Percentiles rank a stretch among this genome's conserved stretches.
These are phyloP conservation scores for Rhodeus uyekii DNA, from an alignment of 2,797 vertebrate species.

Conservation along the genomic window DNA sequence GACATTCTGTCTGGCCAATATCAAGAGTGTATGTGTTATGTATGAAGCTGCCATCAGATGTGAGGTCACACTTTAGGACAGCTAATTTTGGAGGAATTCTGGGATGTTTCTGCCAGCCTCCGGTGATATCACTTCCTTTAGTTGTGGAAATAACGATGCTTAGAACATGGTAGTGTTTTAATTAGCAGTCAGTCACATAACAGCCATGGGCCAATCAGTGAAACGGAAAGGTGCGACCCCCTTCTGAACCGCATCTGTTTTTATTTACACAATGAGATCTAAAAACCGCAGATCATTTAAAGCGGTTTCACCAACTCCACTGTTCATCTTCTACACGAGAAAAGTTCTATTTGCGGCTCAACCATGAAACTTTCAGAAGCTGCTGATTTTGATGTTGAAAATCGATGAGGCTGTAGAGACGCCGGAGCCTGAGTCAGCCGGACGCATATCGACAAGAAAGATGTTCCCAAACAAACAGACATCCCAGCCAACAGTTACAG, in stretches of 20 bases:
- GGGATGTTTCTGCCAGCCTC: background rate
- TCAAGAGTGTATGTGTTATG: background rate
- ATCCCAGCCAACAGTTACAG: background rate
- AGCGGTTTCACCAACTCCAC: background rate
- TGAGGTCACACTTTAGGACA: slow-evolving; percentile 28
- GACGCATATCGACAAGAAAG: background rate
- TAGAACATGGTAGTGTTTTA: slow-evolving; percentile 5
- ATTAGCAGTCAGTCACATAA: slow-evolving; percentile 5
- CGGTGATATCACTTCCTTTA: slow-evolving; percentile 21
- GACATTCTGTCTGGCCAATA: background rate
- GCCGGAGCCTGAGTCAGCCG: background rate
- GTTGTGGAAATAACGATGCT: background rate
- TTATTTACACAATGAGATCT: background rate
- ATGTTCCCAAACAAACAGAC: background rate
- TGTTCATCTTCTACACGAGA: background rate
- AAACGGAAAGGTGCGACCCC: background rate
- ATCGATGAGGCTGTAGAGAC: slow-evolving; percentile 1
- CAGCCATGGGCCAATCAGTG: background rate
- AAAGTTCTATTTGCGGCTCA: background rate
- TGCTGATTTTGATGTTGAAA: background rate
- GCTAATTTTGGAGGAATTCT: slow-evolving; percentile 7
- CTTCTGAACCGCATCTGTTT: background rate
- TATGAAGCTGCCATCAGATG: background rate
- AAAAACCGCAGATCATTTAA: background rate
- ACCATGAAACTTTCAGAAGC: background rate